Evolutionary conservation across 2,888 invertebrate genomes (phyloP).

Genomic region (Sinopyrophorus schimmeli): DNA sequence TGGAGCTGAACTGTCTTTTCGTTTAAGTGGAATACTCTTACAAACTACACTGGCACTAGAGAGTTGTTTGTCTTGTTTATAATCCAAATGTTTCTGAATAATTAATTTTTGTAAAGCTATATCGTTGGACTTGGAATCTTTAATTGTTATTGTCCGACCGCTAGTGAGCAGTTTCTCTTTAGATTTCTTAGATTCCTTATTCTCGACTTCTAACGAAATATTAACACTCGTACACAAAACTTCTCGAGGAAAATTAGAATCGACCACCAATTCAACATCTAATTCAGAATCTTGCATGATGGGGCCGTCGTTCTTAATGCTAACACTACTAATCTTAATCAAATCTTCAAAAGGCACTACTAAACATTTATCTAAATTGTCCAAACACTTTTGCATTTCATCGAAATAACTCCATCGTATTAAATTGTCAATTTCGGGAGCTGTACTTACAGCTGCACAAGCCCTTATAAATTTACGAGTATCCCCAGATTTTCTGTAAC

Average conservation of each 20-base stretch:
- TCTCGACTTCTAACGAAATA: slow-evolving; percentile 58
- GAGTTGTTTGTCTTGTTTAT: slow-evolving; percentile 80
- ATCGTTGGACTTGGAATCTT: slow-evolving; percentile 65
- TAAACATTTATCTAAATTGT: slow-evolving; percentile 46
- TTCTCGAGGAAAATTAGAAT: slow-evolving; percentile 67
- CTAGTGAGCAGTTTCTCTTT: slow-evolving; percentile 50
- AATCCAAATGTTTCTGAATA: slow-evolving; percentile 72
- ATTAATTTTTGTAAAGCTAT: slow-evolving; percentile 63
- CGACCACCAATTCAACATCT: slow-evolving; percentile 60
- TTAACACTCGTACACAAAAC: slow-evolving; percentile 66
- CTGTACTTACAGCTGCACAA: slow-evolving; percentile 79
- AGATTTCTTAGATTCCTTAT: slow-evolving; percentile 41
- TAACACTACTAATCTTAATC: slow-evolving; percentile 54
- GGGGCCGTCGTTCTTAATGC: slow-evolving; percentile 43
- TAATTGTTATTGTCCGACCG: slow-evolving; percentile 57
- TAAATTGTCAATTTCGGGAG: slow-evolving; percentile 72
- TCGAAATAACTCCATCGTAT: slow-evolving; percentile 68
- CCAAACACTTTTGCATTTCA: slow-evolving; percentile 70
- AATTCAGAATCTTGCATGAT: slow-evolving; percentile 64
- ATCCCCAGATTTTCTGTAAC: slow-evolving; percentile 81
- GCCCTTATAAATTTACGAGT: slow-evolving; percentile 63
- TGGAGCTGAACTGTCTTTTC: slow-evolving; percentile 67
- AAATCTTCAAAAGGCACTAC: slow-evolving; percentile 56
- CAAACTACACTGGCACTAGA: slow-evolving; percentile 76
- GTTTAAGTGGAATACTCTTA: slow-evolving; percentile 63